Conservation (phyloP, 2,113 vertebrate genomes). For the Triplophysa tibetana region DNA sequence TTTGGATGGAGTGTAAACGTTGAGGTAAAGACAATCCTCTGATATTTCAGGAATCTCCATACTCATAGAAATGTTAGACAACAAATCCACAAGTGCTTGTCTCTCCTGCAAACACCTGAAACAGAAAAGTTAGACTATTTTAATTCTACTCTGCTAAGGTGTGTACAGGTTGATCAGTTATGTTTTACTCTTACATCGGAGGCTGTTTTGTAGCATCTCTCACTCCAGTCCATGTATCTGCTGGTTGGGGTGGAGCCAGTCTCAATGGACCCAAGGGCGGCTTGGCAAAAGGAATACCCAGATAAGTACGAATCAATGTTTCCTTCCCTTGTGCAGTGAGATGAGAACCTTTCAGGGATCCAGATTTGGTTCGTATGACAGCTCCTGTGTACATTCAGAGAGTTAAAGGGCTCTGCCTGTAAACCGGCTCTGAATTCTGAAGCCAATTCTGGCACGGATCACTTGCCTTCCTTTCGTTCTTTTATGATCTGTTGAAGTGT, state of each 20-base stretch:
- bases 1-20: constrained; percentile 72
- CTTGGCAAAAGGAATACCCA: constrained; percentile 84
- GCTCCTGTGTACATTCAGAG: constrained; percentile 49
- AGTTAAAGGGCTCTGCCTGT: no score
- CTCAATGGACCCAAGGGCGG: constrained; percentile 71
- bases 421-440: background rate
- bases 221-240: constrained; percentile 77
- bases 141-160: background rate
- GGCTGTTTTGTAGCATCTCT: constrained; percentile 76
- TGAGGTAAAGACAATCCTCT: constrained; percentile 78
- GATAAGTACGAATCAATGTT: constrained; percentile 70
- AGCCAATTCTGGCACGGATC: background rate
- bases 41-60: constrained; percentile 63
- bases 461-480: constrained; percentile 43
- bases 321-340: constrained; percentile 66
- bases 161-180: background rate
- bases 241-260: constrained; percentile 74
- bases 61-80: rapidly evolving
- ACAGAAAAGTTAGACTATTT: background rate
- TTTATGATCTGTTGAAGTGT: constrained; percentile 59
- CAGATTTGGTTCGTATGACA: constrained; percentile 70
- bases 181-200: constrained; percentile 70
- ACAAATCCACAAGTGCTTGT: rapidly evolving
- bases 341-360: constrained; percentile 73
- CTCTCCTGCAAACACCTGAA: constrained; percentile 68